These are phyloP conservation scores for Pararge aegeria DNA, from an alignment of 1,140 invertebrate species.

Conservation along the genomic window DNA sequence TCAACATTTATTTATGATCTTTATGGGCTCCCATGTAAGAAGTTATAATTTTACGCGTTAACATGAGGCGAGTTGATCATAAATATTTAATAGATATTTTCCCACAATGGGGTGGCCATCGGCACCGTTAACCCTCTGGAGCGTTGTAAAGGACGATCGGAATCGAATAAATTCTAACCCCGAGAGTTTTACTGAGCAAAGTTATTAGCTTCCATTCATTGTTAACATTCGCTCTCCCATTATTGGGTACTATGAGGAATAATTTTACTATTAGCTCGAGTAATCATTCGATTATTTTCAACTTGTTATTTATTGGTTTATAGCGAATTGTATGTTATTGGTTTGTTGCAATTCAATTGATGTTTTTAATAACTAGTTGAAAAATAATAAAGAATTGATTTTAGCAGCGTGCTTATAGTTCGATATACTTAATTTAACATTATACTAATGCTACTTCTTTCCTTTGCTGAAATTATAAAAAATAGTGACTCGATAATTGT, in stretches of 20 bases:
- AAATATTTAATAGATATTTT: conserved; percentile 78
- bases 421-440: too few relatives aligned
- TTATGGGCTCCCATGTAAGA: neutral
- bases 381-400: too few relatives aligned
- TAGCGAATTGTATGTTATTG: neutral
- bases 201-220: conserved; percentile 65
- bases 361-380: too few relatives aligned
- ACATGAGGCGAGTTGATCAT: conserved; percentile 42
- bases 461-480: too few relatives aligned
- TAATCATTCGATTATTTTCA: conserved; percentile 4
- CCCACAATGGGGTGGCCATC: conserved; percentile 75
- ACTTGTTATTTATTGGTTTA: neutral
- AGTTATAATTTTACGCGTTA: conserved; percentile 25
- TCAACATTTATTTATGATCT: conserved; percentile 1
- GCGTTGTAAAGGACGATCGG: conserved; percentile 67
- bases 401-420: too few relatives aligned
- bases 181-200: conserved; percentile 63
- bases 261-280: conserved; percentile 30
- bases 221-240: conserved; percentile 36
- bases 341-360: neutral
- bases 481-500: too few relatives aligned
- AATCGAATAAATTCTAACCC: conserved; percentile 62
- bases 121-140: conserved; percentile 70
- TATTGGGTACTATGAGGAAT: conserved; percentile 31
- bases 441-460: too few relatives aligned